Base-by-base conservation (phyloP, 2,888 invertebrate species). In the Polylopha cassiicola region DNA sequence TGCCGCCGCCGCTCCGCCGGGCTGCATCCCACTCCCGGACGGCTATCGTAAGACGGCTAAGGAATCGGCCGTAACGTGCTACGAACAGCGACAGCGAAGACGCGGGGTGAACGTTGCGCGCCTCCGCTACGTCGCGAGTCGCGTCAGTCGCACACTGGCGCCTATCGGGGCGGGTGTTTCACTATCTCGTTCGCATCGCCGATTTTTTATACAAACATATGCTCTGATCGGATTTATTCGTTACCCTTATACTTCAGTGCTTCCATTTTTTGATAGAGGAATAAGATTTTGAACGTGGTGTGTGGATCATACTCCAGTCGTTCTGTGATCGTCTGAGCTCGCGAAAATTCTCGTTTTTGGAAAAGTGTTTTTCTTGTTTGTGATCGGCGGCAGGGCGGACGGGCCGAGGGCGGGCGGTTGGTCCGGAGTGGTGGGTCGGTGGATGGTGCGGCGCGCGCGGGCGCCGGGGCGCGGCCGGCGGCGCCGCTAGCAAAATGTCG, bases 391-490 rank as follows among this genome's bases (percentile, higher is more conserved):
- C 58, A 53, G 57, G 51, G 53, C 32, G 60, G 58, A 53, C 53
- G 58, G 59, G 48, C 58, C 58, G 50, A 62, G 65, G 62, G 61
- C 62, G 67, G 62, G 59, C 56, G 48, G 44, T 43, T 48, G 57
- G 69, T 62, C 62, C 65, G 67, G 69, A 64, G 68, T 65, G 73
- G 65, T 61, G 69, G 65, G 61, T 72, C 55, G 79, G 76, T 79
- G 80, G 81, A 82, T 82, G 82, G 79, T 73, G 73, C 68, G 73
- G 68, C 73, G 73, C 69, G 77, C 66, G 74, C 70, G 77, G 77
- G 74, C 78, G 81, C 81, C 81, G 81, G 81, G 81, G 81, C 69
- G 82, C 79, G 81, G 81, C 81, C 80, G 78, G 80, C 78, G 79
- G 75, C 81, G 80, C 78, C 81, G 77, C 75, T 80, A 64, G 77